Evolutionary conservation across 2,888 invertebrate genomes (phyloP).

Genomic region (Archips crataeganus): DNA sequence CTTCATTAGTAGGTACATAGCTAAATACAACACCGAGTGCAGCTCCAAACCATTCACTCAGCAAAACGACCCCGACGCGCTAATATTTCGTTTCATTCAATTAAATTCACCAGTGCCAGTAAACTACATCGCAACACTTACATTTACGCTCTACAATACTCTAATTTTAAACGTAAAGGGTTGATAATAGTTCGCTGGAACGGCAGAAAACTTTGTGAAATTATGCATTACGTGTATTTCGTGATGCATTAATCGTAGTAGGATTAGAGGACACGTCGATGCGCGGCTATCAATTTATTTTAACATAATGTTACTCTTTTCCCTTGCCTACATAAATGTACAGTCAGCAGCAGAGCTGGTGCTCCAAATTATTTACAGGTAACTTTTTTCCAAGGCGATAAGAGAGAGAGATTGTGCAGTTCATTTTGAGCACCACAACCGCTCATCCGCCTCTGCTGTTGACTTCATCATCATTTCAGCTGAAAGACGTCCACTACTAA

Average conservation of each 20-base stretch:
- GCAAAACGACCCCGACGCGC: constrained; percentile 4
- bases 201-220: neutral
- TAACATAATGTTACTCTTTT: constrained; percentile 2
- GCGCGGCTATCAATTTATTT: constrained; percentile 9
- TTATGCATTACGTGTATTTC: neutral
- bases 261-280: constrained; percentile 22
- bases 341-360: no score
- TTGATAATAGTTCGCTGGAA: neutral
- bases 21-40: neutral
- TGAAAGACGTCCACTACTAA: no score
- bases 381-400: no score
- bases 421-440: no score
- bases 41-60: neutral
- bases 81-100: constrained; percentile 40
- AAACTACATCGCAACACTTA: constrained; percentile 8
- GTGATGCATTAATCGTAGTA: constrained; percentile 11
- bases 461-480: no score
- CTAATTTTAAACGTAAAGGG: neutral
- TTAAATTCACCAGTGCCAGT: constrained; percentile 19
- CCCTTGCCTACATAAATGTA: no score
- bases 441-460: no score
- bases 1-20: neutral
- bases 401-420: no score
- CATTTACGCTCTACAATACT: neutral
- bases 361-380: no score